Evolutionary conservation across 2,113 vertebrate genomes (phyloP), one percentile per base, ranked within the genome.

Genomic region (Mola mola): DNA sequence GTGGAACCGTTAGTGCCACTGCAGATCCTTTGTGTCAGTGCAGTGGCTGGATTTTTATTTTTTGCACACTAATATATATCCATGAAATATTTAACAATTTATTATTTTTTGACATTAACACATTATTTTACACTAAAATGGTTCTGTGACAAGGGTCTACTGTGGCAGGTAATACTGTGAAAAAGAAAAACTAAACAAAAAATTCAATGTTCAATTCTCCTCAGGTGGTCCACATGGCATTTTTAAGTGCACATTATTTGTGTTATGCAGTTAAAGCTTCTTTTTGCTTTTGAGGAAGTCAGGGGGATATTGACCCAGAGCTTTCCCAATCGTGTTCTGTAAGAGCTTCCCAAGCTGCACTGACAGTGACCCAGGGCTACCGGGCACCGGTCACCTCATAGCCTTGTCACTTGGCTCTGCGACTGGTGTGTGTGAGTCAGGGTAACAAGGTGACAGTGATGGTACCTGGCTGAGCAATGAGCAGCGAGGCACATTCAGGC

Each of bases 401-500:
- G 58, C 24, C 73, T 72, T 56, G 67, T 80, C 75, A 62, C 22
- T 43, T 75, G 70, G 58, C 68, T 24, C 3, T 64, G 72, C 63
- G 63, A 75, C 73, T 68, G 48, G 75, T 76, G 60, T 79, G 72
- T 83, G 57, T 70, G 72, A 79, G 65, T 33, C 15, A 47, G 5
- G 66, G 60, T 81, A 59, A 78, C 77, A 85, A 81, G 81, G 81
- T 87, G 81, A 87, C 83, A 81, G 77, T 22, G 21, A 57, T 76
- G 78, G 75, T 83, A 86, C 74, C 78, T 89, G 68, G 61, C 46
- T 84, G 80, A 88, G 71, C 79, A 82, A 85, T 84, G 80, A 81
- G 83, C 87, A 87, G 66, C 37, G 79, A 86, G 59, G 86, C 73
- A 58, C 83, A 65, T 50, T 63, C 83, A 31, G 67, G 59, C 88